Evolutionary conservation across 2,888 invertebrate species (phyloP), one percentile per base, ranked within the genome.

Genomic region (Lymantria monacha): DNA sequence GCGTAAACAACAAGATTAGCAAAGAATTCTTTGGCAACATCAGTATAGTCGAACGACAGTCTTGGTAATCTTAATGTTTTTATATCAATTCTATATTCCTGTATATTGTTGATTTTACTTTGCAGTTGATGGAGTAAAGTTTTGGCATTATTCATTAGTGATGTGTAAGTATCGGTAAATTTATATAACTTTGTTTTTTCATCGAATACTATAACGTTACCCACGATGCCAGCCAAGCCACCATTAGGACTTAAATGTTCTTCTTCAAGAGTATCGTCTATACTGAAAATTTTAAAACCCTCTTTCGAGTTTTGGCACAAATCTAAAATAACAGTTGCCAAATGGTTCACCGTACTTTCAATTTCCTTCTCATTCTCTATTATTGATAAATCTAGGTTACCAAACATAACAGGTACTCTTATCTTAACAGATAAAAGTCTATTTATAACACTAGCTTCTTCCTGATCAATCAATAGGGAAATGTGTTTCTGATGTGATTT

Each of bases 21-120:
- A 37, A 60, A 52, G 42, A 63, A 56, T 30, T 55, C 61, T 42
- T 33, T 50, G 0, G 51, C 55, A 38, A 41, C 14, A 36, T 41
- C 48, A 12, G 13, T 44, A 30, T 40, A 44, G 30, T 51, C 47
- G 0, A 63, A 46, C 8, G 50, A 40, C 0, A 63, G 47, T 51
- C 58, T 63, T 3, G 63, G 61, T 10, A 63, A 63, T 11, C 38
- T 53, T 9, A 48, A 44, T 2, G 54, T 37, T 13, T 52, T 53
- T 9, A 59, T 36, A 10, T 53, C 37, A 1, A 59, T 43, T 14
- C 33, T 53, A 31, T 46, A 57, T 12, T 52, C 46, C 0, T 60
- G 30, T 30, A 62, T 15, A 43, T 62, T 40, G 7, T 9, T 5
- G 0, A 49, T 15, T 9, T 44, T 10, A 11, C 1, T 31, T 11